Evolutionary conservation across 2,113 vertebrate genomes (phyloP).

Genomic region (Trichomycterus rosablanca): DNA sequence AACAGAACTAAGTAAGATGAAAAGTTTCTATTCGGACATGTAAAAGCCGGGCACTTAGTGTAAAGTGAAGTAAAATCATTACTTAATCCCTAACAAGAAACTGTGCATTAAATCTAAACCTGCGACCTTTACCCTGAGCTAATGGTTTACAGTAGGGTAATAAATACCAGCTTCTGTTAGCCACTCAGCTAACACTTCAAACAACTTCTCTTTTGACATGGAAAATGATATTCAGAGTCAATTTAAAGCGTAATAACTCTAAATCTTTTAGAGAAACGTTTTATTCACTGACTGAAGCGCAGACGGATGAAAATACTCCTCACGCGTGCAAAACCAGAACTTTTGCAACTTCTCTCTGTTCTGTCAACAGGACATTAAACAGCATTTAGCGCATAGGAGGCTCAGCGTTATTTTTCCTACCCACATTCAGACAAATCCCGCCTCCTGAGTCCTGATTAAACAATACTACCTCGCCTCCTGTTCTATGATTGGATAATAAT

Average conservation of each 20-base stretch:
- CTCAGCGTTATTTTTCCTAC: background rate
- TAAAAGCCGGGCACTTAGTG: too few relatives aligned
- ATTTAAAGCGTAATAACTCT: background rate
- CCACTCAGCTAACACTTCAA: constrained; percentile 1
- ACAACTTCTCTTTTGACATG: constrained; percentile 27
- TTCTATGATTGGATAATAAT: background rate
- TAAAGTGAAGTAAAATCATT: too few relatives aligned
- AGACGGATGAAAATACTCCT: background rate
- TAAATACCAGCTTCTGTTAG: background rate
- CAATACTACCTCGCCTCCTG: background rate
- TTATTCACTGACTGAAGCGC: background rate
- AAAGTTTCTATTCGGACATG: too few relatives aligned
- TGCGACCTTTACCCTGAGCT: too few relatives aligned
- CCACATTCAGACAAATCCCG: constrained; percentile 6
- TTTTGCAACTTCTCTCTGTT: constrained; percentile 38
- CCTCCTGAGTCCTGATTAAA: background rate
- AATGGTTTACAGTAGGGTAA: too few relatives aligned
- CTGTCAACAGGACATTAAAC: constrained; percentile 10
- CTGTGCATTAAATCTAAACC: too few relatives aligned
- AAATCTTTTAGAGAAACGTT: background rate
- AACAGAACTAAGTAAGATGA: too few relatives aligned
- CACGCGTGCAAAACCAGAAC: constrained; percentile 9
- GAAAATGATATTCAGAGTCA: constrained; percentile 17
- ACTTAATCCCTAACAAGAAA: too few relatives aligned
- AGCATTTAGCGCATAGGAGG: background rate